Percentiles rank a stretch among this genome's conserved stretches.
phyloP scores from a whole-genome alignment of 2,797 vertebrate species.

The Poeciliopsis infans region DNA sequence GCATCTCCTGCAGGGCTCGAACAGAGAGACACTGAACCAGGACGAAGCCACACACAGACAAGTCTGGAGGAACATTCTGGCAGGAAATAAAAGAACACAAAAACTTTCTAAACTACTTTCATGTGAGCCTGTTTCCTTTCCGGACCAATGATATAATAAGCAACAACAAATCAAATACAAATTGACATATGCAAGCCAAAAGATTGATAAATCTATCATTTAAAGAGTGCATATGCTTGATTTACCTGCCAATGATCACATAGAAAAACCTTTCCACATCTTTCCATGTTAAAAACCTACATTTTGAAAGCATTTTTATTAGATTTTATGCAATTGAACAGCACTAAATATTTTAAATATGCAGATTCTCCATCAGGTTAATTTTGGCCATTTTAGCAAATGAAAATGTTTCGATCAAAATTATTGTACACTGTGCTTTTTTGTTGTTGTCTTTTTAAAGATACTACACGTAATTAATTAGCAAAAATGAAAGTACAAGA shows the following conservation, averaged over 20 bases:
- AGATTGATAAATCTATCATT: background rate
- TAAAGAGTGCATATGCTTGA: background rate
- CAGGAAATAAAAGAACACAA: conserved; percentile 11
- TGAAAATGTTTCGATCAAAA: background rate
- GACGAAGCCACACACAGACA: conserved; percentile 79
- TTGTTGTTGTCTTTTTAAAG: background rate
- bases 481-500: background rate
- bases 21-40: conserved; percentile 81
- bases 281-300: background rate
- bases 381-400: background rate
- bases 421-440: background rate
- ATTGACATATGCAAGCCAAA: background rate
- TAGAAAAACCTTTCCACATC: background rate
- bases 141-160: background rate
- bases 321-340: background rate
- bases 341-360: background rate
- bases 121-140: background rate
- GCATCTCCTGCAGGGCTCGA: conserved; percentile 81
- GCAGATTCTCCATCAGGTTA: background rate
- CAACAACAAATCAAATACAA: background rate
- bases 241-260: background rate
- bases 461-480: background rate
- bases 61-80: conserved; percentile 82
- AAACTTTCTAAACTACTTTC: conserved; percentile 6
- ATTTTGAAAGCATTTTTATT: background rate